These are phyloP conservation scores for Thaumatotibia leucotreta DNA, from an alignment of 1,140 invertebrate genomes.

Conservation along the genomic window DNA sequence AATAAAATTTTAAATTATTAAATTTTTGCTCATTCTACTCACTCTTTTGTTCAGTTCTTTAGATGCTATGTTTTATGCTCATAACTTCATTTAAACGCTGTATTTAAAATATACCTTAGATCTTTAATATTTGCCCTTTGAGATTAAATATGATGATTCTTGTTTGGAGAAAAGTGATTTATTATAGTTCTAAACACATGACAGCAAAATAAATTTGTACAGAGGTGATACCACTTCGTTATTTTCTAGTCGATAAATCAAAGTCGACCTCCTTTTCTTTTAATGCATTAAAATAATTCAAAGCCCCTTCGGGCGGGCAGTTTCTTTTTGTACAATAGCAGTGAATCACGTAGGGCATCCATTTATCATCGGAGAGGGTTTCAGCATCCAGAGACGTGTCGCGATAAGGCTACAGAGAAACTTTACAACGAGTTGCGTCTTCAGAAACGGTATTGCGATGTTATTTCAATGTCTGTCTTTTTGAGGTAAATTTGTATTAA, in stretches of 20 bases:
- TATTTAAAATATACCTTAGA: no score
- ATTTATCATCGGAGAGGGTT: conserved; percentile 44
- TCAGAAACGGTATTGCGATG: background rate
- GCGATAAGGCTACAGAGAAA: conserved; percentile 25
- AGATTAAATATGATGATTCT: no score
- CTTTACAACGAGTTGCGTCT: background rate
- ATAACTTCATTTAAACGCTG: no score
- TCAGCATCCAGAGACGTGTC: conserved; percentile 33
- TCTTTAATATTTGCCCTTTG: no score
- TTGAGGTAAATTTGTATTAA: no score
- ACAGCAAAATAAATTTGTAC: background rate
- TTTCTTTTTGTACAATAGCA: conserved; percentile 27
- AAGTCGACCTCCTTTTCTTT: conserved; percentile 24
- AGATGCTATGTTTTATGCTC: background rate
- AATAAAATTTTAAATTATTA: conserved; percentile 35
- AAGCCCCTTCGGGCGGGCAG: conserved; percentile 15
- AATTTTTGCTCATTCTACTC: conserved; percentile 26
- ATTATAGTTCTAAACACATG: background rate
- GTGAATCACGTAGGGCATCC: conserved; percentile 39
- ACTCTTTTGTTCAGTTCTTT: conserved; percentile 14
- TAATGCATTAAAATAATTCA: conserved; percentile 26
- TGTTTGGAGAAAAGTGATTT: no score
- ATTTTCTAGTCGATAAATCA: conserved; percentile 22
- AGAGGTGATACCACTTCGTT: background rate
- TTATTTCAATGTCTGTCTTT: no score